A percentile compares a stretch with the other conserved stretches of the same genome.
Evolutionary conservation across 2,888 invertebrate genomes (phyloP).

Genomic region (Gisinianus flammeolus): DNA sequence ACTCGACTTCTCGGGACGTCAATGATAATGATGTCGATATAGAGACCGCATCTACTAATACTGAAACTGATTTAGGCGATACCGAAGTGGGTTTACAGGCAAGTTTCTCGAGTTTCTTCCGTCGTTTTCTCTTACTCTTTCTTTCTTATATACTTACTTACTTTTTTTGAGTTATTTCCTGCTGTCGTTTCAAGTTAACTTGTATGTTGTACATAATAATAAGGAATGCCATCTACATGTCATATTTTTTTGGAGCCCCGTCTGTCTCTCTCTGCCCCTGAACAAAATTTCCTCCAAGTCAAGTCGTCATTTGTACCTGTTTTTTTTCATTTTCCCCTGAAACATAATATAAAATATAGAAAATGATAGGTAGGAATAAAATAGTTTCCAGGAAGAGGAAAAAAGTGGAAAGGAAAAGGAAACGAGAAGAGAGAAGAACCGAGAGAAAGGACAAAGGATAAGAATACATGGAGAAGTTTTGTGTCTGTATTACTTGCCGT

Average conservation of each 20-base stretch:
- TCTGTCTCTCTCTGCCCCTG: no score
- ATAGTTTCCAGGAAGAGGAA: conserved; percentile 2
- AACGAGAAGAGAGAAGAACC: background rate
- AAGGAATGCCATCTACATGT: no score
- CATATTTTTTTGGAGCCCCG: no score
- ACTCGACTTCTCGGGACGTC: conserved; percentile 52
- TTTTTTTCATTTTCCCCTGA: no score
- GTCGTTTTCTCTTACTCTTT: background rate
- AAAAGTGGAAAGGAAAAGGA: background rate
- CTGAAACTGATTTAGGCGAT: conserved; percentile 69
- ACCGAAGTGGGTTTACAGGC: conserved; percentile 60
- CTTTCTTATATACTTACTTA: background rate
- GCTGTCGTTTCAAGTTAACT: background rate
- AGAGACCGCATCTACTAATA: conserved; percentile 61
- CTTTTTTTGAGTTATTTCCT: background rate
- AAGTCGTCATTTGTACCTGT: no score
- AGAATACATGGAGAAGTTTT: background rate
- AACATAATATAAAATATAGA: no score
- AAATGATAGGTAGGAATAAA: no score
- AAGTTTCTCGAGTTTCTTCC: conserved; percentile 37
- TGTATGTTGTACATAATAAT: background rate
- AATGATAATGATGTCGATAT: conserved; percentile 64
- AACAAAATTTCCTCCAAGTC: no score
- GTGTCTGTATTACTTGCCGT: background rate
- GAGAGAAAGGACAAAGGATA: no score